phyloP scores from a whole-genome alignment of 2,113 vertebrate genomes.

The Embiotoca jacksoni region DNA sequence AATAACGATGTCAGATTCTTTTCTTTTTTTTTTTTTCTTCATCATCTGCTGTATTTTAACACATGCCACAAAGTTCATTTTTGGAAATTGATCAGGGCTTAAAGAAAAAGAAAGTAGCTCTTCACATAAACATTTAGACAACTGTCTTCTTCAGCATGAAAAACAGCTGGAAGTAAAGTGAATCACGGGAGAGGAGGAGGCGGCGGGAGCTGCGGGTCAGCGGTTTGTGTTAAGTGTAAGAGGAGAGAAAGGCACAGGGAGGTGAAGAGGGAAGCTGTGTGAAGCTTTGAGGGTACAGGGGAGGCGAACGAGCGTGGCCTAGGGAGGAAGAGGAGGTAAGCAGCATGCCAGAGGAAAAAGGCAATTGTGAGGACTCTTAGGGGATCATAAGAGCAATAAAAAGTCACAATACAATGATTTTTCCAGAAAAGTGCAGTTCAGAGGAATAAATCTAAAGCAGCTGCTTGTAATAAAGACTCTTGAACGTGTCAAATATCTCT shows the following conservation, averaged over 20 bases:
- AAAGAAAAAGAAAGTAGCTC: conserved; percentile 82
- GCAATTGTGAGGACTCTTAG: conserved; percentile 67
- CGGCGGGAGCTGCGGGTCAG: conserved; percentile 65
- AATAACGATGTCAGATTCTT: conserved; percentile 56
- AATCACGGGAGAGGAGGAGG: conserved; percentile 66
- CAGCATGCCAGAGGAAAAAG: conserved; percentile 63
- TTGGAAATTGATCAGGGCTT: conserved; percentile 80
- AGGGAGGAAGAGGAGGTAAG: conserved; percentile 67
- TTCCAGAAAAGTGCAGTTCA: conserved; percentile 78
- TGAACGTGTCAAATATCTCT: conserved; percentile 67
- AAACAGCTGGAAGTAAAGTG: conserved; percentile 85
- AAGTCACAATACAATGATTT: conserved; percentile 76
- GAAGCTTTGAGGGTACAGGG: conserved; percentile 54
- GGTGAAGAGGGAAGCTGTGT: conserved; percentile 58
- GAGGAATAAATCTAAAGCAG: conserved; percentile 78
- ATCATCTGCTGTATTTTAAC: conserved; percentile 70
- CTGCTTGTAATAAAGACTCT: conserved; percentile 76
- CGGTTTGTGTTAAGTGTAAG: conserved; percentile 72
- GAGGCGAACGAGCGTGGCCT: conserved; percentile 53
- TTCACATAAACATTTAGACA: conserved; percentile 87
- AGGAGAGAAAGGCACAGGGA: conserved; percentile 61
- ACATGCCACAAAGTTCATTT: conserved; percentile 74
- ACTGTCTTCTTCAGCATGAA: conserved; percentile 85
- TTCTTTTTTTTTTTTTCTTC: conserved; percentile 63
- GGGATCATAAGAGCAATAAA: conserved; percentile 69